A percentile compares a stretch with the other conserved stretches of the same genome.
phyloP scores from a whole-genome alignment of 1,140 invertebrate genomes.

The Oryzaephilus surinamensis region DNA sequence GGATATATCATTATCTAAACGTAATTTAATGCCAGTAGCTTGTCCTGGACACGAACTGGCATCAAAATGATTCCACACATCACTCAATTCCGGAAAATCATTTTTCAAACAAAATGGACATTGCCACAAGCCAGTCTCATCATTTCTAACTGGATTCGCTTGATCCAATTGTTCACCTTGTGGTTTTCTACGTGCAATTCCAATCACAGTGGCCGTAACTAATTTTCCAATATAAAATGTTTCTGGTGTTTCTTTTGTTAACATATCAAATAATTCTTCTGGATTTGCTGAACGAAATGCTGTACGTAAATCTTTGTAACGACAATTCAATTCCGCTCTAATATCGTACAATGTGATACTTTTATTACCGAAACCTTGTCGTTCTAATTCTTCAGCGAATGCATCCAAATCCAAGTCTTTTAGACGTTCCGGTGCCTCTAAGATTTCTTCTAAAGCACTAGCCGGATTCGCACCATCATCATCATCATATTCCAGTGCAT shows the following conservation, averaged over 20 bases:
- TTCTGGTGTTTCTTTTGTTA: slow-evolving; percentile 94
- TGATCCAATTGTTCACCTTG: slow-evolving; percentile 88
- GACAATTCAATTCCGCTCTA: slow-evolving; percentile 84
- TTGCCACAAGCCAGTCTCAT: slow-evolving; percentile 90
- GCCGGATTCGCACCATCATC: slow-evolving; percentile 94
- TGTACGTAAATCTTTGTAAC: slow-evolving; percentile 89
- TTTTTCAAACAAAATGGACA: slow-evolving; percentile 96
- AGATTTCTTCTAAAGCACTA: slow-evolving; percentile 91
- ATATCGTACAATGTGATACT: slow-evolving; percentile 97
- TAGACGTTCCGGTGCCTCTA: slow-evolving; percentile 88
- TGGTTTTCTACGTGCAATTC: slow-evolving; percentile 78
- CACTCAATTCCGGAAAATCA: slow-evolving; percentile 88
- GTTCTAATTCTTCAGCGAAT: slow-evolving; percentile 93
- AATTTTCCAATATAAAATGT: slow-evolving; percentile 91
- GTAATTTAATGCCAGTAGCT: slow-evolving; percentile 80
- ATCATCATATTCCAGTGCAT: slow-evolving; percentile 96
- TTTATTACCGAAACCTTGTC: slow-evolving; percentile 82
- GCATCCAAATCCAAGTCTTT: slow-evolving; percentile 97
- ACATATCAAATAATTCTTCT: slow-evolving; percentile 87
- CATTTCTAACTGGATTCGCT: slow-evolving; percentile 88
- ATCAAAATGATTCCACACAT: slow-evolving; percentile 98
- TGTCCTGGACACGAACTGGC: slow-evolving; percentile 90
- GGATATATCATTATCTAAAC: slow-evolving; percentile 87
- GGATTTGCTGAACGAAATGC: slow-evolving; percentile 67
- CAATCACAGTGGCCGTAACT: slow-evolving; percentile 61